These are phyloP conservation scores for Spilarctia lutea DNA, from an alignment of 2,888 invertebrate genomes.

Conservation along the genomic window DNA sequence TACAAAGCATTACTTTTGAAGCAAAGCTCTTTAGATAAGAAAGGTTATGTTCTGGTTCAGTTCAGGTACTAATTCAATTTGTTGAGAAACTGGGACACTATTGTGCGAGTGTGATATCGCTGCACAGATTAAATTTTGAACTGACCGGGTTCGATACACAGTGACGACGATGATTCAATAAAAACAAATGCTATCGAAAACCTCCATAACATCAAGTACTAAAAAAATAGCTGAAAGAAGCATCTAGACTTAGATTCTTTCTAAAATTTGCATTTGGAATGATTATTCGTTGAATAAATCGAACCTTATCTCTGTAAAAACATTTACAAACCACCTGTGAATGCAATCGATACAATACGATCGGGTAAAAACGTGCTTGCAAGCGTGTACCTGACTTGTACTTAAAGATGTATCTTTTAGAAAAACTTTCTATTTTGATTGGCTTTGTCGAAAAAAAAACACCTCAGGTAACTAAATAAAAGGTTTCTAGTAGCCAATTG, in stretches of 20 bases:
- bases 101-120: constrained; percentile 57
- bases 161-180: constrained; percentile 17
- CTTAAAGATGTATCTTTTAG: not conserved
- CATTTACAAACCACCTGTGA: not conserved
- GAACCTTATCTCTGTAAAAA: not conserved
- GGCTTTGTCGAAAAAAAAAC: not conserved
- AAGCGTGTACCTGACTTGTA: not conserved
- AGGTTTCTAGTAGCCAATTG: not conserved
- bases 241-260: not conserved
- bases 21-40: constrained; percentile 53
- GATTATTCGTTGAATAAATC: not conserved
- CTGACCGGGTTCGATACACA: constrained; percentile 3
- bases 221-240: constrained; percentile 4
- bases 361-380: not conserved
- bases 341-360: not conserved
- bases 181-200: constrained; percentile 13
- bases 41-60: constrained; percentile 47
- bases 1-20: constrained; percentile 22
- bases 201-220: constrained; percentile 17
- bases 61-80: constrained; percentile 57
- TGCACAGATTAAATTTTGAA: constrained; percentile 24
- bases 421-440: not conserved
- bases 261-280: not conserved
- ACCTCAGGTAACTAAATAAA: not conserved
- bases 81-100: constrained; percentile 59